phyloP scores from a whole-genome alignment of 92 coral and sea anemone species.

The Siderastrea radians region DNA sequence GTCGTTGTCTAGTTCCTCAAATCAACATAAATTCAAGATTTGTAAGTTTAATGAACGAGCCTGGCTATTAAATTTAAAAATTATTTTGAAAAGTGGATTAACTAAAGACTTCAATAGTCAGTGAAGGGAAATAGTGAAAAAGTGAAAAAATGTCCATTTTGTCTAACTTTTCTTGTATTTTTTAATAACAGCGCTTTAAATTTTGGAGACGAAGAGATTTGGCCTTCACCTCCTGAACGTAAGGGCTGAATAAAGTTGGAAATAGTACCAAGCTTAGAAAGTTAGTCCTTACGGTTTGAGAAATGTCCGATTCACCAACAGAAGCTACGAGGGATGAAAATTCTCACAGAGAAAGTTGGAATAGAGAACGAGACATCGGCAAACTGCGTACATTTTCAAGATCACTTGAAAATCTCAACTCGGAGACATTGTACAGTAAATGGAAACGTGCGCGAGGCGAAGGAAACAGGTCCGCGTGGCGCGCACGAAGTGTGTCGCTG shows the following conservation, averaged over 20 bases:
- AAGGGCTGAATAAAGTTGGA: background rate
- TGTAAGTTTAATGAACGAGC: no score
- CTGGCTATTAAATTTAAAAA: no score
- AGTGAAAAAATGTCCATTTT: no score
- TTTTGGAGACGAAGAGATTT: background rate
- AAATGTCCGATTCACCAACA: slow-evolving; percentile 18
- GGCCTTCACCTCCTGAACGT: background rate
- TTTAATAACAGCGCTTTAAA: background rate
- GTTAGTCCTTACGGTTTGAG: slow-evolving; percentile 10
- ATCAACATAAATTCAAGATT: no score
- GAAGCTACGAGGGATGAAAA: background rate
- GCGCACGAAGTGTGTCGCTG: slow-evolving; percentile 52
- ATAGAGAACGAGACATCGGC: background rate
- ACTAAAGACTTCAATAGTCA: no score
- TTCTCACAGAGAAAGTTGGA: background rate
- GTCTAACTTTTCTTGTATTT: no score
- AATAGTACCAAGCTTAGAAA: background rate
- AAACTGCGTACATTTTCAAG: slow-evolving; percentile 66
- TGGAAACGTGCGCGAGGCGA: slow-evolving; percentile 78
- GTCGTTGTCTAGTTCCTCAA: no score
- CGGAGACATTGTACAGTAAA: slow-evolving; percentile 86
- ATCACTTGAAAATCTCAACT: slow-evolving; percentile 77
- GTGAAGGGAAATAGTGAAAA: no score
- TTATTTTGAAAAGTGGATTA: no score
- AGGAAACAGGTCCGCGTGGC: slow-evolving; percentile 14